A percentile compares a stretch with the other conserved stretches of the same genome.
phyloP scores from a whole-genome alignment of 2,888 invertebrate genomes.

The Lasioglossum pauxillum region DNA sequence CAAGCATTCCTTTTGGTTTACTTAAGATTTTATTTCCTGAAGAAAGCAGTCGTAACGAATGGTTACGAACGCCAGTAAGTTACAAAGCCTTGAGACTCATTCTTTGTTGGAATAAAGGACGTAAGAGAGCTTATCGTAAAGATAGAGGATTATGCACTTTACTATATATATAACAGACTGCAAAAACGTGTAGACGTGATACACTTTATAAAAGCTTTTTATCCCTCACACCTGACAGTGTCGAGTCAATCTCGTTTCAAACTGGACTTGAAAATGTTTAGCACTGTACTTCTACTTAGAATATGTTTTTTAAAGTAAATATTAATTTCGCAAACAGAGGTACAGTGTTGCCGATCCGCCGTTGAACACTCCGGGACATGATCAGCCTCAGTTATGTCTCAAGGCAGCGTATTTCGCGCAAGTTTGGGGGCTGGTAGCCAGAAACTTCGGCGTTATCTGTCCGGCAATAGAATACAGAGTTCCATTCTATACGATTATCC shows the following conservation, averaged over 20 bases:
- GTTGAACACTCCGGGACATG: neutral
- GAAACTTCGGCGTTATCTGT: constrained; percentile 27
- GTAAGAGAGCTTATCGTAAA: neutral
- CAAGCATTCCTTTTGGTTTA: neutral
- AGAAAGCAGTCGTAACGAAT: neutral
- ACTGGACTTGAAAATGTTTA: neutral
- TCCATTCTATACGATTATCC: constrained; percentile 46
- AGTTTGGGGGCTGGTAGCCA: neutral
- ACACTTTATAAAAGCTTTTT: neutral
- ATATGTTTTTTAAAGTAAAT: no score
- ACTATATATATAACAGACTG: neutral
- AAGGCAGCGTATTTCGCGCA: neutral
- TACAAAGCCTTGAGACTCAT: neutral
- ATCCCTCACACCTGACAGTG: neutral
- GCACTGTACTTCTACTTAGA: neutral
- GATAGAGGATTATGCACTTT: neutral
- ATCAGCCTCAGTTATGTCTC: neutral
- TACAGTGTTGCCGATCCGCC: neutral
- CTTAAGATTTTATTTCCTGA: neutral
- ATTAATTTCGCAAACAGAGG: neutral
- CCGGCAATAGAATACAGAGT: constrained; percentile 35
- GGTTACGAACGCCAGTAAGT: neutral
- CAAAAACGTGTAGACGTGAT: neutral
- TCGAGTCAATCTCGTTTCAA: neutral
- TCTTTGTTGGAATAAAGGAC: neutral